phyloP scores from a whole-genome alignment of 2,797 vertebrate genomes.

The Megalops cyprinoides region DNA sequence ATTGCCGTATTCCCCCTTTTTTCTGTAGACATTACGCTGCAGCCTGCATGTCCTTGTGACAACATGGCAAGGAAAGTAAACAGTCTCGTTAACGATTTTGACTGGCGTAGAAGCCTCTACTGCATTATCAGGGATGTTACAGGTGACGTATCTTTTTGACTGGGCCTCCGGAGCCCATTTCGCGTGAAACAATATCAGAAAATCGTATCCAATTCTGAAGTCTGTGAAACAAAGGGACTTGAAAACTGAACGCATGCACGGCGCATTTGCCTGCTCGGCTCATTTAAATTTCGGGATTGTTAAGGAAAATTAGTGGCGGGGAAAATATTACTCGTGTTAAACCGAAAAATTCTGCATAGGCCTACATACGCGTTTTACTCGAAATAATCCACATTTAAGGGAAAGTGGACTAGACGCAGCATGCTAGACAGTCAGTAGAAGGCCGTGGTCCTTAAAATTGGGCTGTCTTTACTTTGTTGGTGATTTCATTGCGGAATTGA shows the following conservation, averaged over 20 bases:
- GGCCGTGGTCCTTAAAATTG: background rate
- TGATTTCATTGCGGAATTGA: no score
- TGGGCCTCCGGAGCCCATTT: background rate
- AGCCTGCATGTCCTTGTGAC: background rate
- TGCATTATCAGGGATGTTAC: background rate
- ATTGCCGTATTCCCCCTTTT: background rate
- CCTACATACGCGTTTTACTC: background rate
- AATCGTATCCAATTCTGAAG: background rate
- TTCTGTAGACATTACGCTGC: background rate
- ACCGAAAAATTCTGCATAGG: background rate
- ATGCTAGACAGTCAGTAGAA: background rate
- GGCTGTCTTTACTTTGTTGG: background rate
- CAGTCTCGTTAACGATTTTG: background rate
- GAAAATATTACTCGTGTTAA: background rate
- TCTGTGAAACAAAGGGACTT: background rate
- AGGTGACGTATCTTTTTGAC: background rate
- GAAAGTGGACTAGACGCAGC: background rate
- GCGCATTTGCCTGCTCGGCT: background rate
- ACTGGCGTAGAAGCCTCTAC: background rate
- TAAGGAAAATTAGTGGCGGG: no score
- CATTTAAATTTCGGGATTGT: background rate
- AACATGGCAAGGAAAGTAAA: background rate
- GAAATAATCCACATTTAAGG: background rate
- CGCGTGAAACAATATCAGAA: background rate
- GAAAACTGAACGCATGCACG: background rate